These are phyloP conservation scores for Tridacna crocea DNA, from an alignment of 2,888 invertebrate species.

Conservation along the genomic window DNA sequence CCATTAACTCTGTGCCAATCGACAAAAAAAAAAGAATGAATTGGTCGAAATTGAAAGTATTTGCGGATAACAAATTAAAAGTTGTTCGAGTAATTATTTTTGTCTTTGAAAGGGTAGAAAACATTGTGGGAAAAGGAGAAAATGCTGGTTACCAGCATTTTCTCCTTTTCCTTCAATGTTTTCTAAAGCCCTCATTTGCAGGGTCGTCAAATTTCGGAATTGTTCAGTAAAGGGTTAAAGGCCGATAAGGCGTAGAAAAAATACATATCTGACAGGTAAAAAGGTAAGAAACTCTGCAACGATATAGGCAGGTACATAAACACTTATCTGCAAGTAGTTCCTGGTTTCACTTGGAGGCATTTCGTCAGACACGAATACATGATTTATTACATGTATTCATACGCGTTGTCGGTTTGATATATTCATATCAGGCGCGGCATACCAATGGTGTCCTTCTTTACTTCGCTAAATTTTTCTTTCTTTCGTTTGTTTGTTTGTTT, in stretches of 20 bases:
- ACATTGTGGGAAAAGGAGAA: neutral
- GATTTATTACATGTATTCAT: neutral
- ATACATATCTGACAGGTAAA: no score
- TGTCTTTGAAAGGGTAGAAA: neutral
- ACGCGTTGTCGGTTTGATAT: neutral
- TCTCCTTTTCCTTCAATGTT: neutral
- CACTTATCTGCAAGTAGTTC: neutral
- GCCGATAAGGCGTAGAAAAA: no score
- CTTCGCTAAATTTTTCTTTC: no score
- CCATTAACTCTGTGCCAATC: no score
- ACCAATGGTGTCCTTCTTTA: no score
- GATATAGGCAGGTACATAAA: neutral
- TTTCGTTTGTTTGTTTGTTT: no score
- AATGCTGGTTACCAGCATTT: neutral
- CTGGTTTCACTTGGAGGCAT: neutral
- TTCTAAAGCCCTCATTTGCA: neutral
- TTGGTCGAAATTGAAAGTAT: no score
- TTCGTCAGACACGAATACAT: neutral
- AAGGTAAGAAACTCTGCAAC: no score
- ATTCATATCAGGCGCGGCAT: neutral
- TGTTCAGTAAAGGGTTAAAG: neutral
- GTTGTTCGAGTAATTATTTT: no score
- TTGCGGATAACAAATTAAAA: no score
- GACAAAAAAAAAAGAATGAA: no score
- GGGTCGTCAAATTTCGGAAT: neutral